These are phyloP conservation scores for Platysternon megacephalum DNA, from an alignment of 2,113 vertebrate genomes.

Conservation along the genomic window DNA sequence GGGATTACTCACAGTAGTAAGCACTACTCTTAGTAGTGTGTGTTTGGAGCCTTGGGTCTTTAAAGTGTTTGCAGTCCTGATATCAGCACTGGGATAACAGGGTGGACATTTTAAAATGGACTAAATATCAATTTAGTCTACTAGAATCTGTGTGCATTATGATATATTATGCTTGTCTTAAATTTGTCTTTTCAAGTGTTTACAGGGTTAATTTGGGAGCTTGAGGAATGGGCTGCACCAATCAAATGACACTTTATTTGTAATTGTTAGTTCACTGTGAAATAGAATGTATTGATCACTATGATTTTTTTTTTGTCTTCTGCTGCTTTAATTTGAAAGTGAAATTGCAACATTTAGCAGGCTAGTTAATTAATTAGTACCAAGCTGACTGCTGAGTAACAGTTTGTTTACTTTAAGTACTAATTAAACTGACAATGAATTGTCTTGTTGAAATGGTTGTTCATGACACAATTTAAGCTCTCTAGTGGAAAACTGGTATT, in stretches of 20 bases:
- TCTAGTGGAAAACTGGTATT: background rate
- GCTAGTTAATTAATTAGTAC: background rate
- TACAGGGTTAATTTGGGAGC: background rate
- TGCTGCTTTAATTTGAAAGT: background rate
- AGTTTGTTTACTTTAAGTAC: background rate
- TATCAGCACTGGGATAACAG: background rate
- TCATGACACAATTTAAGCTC: background rate
- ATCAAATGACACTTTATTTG: background rate
- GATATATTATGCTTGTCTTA: background rate
- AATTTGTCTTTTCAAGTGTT: background rate
- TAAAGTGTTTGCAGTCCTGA: background rate
- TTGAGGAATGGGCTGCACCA: background rate
- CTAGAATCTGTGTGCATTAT: background rate
- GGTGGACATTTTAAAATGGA: background rate
- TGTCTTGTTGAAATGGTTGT: background rate
- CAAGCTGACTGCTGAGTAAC: background rate
- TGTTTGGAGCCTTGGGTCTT: background rate
- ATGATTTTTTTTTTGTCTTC: background rate
- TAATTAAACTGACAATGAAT: slow-evolving; percentile 11
- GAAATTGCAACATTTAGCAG: background rate
- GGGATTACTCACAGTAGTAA: background rate
- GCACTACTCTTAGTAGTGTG: background rate
- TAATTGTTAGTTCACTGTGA: background rate
- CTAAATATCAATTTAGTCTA: background rate
- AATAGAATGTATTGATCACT: background rate